A percentile compares a stretch with the other conserved stretches of the same genome.
phyloP scores from a whole-genome alignment of 1,140 invertebrate genomes.

The Drosophila santomea region DNA sequence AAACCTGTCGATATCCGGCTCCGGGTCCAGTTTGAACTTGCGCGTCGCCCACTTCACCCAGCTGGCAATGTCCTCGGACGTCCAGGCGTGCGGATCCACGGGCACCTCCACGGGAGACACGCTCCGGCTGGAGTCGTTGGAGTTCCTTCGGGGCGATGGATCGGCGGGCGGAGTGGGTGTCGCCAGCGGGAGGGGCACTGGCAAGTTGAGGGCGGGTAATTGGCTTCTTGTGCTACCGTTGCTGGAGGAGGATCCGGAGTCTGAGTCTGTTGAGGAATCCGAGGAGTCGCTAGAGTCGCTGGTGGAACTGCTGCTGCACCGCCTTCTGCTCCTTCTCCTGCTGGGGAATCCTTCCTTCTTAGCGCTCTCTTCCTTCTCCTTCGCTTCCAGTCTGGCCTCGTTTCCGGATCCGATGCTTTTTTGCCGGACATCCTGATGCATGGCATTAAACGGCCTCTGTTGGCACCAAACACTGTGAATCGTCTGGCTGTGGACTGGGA shows the following conservation, averaged over 20 bases:
- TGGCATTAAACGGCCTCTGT: conserved; percentile 56
- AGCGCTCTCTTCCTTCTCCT: conserved; percentile 21
- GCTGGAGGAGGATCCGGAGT: conserved; percentile 18
- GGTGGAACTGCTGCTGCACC: conserved; percentile 48
- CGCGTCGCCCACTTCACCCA: conserved; percentile 89
- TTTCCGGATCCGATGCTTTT: conserved; percentile 39
- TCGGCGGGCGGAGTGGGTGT: not conserved
- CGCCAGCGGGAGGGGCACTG: conserved; percentile 4
- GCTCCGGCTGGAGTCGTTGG: conserved; percentile 15
- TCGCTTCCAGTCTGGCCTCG: conserved; percentile 57
- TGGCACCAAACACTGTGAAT: conserved; percentile 29
- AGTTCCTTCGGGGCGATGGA: conserved; percentile 17
- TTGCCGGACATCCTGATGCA: conserved; percentile 73
- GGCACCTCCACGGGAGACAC: conserved; percentile 68
- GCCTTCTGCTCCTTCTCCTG: conserved; percentile 20
- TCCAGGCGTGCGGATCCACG: conserved; percentile 89
- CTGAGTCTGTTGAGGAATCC: conserved; percentile 15
- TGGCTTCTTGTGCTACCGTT: conserved; percentile 8
- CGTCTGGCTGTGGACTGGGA: conserved; percentile 11
- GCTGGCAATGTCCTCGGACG: conserved; percentile 86
- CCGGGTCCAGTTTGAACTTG: conserved; percentile 87
- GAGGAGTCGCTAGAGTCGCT: conserved; percentile 45
- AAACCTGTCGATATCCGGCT: conserved; percentile 86
- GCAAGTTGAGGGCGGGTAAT: conserved; percentile 19
- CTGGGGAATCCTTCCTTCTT: not conserved